Base-by-base conservation (phyloP, 2,113 vertebrate species). In the Conger conger region DNA sequence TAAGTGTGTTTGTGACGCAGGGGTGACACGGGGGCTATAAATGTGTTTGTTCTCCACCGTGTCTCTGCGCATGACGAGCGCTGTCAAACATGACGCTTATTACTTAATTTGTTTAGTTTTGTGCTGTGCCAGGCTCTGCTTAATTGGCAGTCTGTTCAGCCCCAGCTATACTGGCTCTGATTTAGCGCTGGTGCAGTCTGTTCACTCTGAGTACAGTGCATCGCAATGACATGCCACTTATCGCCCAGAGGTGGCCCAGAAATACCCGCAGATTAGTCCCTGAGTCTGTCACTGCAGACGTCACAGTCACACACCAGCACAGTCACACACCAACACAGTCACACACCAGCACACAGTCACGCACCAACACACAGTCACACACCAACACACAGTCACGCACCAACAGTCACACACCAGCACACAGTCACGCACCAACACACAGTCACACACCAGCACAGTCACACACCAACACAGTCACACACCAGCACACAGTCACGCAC, bases 101-200 rank as follows among this genome's bases (percentile, higher is more conserved):
- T n/a, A 53, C 27, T 23, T 27, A 73, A n/a, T 85, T 83, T 88
- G 33, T 85, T 38, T 82, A 60, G 9, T 76, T 83, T 84, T 73
- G 76, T 18, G 85, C 80, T 86, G 76, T 81, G 85, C 77, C 23
- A 81, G 82, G 86, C 68, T 84, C 80, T 81, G 37, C 20, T 38
- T 90, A 36, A 88, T 90, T n/a, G 83, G 81, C 53, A n/a, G 60
- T n/a, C 60, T 68, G 60, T 8, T 0, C 40, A 9, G 40, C 40
- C 40, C 7, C 45, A 13, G 86, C 81, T 85, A 68, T 37, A 88
- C 90, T 33, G 80, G 81, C 50, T 86, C 60, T 87, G 86, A 88
- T 90, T 89, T 84, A 85, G 90, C 78, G 84, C 11, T 81, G 83
- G 80, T 86, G 76, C 73, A 87, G 87, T 88, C 87, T 77, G 78